phyloP scores from a whole-genome alignment of 2,797 vertebrate genomes.

The Liparis tanakae region DNA sequence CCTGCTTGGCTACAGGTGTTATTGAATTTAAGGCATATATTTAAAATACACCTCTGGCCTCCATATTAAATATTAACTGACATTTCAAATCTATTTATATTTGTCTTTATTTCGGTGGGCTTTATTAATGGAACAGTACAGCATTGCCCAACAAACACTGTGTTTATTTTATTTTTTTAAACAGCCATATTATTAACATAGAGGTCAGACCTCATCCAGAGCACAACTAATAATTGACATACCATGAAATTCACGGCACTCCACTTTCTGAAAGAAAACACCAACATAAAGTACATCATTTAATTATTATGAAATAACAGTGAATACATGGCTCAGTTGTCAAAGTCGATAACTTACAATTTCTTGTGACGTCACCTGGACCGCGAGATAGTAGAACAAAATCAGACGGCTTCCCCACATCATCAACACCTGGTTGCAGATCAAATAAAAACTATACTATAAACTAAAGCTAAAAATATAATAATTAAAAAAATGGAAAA shows the following conservation, averaged over 20 bases:
- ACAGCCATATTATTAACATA: neutral
- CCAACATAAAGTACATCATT: neutral
- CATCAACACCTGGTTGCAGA: neutral
- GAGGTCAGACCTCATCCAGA: neutral
- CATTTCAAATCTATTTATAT: neutral
- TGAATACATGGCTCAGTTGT: accelerated
- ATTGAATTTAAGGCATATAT: neutral
- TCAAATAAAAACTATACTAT: neutral
- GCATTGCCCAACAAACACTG: neutral
- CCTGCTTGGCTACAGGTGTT: neutral
- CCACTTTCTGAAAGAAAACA: conserved; percentile 26
- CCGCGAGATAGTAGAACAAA: neutral
- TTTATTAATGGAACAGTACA: neutral
- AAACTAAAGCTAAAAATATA: neutral
- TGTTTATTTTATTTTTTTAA: neutral
- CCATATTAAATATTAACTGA: neutral
- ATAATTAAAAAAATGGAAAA: neutral
- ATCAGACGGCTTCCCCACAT: conserved; percentile 42
- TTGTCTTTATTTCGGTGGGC: neutral
- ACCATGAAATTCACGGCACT: neutral
- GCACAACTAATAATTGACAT: conserved; percentile 23
- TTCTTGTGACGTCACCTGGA: conserved; percentile 19
- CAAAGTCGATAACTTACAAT: conserved; percentile 59
- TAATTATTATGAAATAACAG: too few species aligned
- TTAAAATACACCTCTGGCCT: neutral